A percentile compares a stretch with the other conserved stretches of the same genome.
These are phyloP conservation scores for Ophioninae sp. DNA, from an alignment of 2,888 invertebrate genomes.

Conservation along the genomic window DNA sequence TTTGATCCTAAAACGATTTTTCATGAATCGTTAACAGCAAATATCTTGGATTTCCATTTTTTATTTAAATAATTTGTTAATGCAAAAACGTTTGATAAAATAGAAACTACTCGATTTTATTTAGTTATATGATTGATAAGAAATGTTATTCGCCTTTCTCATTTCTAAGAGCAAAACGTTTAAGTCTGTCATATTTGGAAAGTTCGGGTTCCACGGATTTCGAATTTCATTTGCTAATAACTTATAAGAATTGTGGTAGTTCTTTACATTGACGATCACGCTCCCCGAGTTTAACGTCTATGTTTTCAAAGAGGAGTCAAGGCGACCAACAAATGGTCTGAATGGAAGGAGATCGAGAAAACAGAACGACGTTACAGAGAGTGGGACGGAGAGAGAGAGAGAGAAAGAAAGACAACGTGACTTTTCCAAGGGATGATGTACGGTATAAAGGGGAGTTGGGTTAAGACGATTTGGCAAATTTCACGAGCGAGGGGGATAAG, in stretches of 20 bases:
- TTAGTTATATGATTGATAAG: background rate
- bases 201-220: background rate
- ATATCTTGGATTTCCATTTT: too few species aligned
- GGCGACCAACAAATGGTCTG: conserved; percentile 8
- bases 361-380: conserved; percentile 10
- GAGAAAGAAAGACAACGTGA: background rate
- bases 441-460: conserved; percentile 13
- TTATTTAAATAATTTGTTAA: too few species aligned
- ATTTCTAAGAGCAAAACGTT: background rate
- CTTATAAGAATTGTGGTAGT: background rate
- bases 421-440: conserved; percentile 44
- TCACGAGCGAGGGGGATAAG: conserved; percentile 16
- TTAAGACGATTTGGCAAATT: conserved; percentile 43
- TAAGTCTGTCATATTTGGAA: background rate
- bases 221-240: background rate
- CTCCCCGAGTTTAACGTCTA: background rate
- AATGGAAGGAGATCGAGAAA: conserved; percentile 27
- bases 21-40: too few species aligned
- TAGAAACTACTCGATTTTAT: background rate
- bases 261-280: conserved; percentile 3
- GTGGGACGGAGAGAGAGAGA: background rate
- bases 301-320: conserved; percentile 33
- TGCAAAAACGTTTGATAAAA: background rate
- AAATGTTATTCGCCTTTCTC: background rate
- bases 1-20: background rate